Percentiles rank a stretch among this genome's conserved stretches.
Evolutionary conservation across 2,113 vertebrate species (phyloP).

Genomic region (Athene noctua): DNA sequence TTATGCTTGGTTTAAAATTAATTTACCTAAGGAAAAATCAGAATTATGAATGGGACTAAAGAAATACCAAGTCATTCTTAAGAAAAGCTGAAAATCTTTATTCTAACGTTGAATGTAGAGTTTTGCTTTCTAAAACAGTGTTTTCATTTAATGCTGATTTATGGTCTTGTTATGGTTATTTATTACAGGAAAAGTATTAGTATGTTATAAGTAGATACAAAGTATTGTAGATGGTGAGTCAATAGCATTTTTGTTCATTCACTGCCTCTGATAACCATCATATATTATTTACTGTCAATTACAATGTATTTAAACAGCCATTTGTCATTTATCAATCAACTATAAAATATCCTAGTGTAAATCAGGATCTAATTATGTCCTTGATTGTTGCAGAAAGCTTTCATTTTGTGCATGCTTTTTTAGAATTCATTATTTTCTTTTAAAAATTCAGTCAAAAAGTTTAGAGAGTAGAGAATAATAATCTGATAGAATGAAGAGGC

Average conservation of each 20-base stretch:
- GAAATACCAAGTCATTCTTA: background rate
- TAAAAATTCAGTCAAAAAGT: background rate
- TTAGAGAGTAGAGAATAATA: background rate
- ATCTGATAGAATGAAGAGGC: background rate
- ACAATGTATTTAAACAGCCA: background rate
- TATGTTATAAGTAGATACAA: slow-evolving; percentile 16
- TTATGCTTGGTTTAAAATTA: background rate
- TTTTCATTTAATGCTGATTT: slow-evolving; percentile 37
- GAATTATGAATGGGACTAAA: background rate
- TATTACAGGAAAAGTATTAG: slow-evolving; percentile 12
- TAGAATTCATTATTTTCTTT: background rate
- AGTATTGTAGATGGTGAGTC: slow-evolving; percentile 2
- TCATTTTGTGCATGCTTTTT: background rate
- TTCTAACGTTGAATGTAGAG: background rate
- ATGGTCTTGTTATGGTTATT: slow-evolving; percentile 21
- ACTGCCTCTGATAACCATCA: background rate
- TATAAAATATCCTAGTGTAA: background rate
- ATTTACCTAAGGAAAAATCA: background rate
- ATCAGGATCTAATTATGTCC: background rate
- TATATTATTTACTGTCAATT: slow-evolving; percentile 26
- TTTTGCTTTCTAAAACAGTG: slow-evolving; percentile 9
- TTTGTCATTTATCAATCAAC: slow-evolving; percentile 22
- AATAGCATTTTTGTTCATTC: slow-evolving; percentile 26
- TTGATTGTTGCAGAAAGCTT: background rate
- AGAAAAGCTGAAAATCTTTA: slow-evolving; percentile 31